Evolutionary conservation across 2,113 vertebrate genomes (phyloP).

Genomic region (Neogobius melanostomus): DNA sequence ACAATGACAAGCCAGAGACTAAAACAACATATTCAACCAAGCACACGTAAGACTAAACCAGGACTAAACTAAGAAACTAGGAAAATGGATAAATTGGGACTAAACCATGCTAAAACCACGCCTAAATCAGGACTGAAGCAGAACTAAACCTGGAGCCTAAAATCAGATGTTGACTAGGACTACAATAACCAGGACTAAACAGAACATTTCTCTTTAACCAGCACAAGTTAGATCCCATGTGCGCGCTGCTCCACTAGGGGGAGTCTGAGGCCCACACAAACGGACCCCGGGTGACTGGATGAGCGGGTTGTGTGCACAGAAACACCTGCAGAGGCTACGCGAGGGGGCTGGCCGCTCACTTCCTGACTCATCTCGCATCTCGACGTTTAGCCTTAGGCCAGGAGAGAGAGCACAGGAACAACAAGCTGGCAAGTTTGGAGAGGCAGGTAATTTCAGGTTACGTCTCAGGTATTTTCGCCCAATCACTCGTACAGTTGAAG

Average conservation of each 20-base stretch:
- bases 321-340: conserved; percentile 21
- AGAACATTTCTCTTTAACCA: not conserved
- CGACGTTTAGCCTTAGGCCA: conserved; percentile 31
- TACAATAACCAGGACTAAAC: too few relatives aligned
- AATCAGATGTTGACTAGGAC: not conserved
- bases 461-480: not conserved
- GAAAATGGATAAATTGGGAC: not conserved
- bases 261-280: conserved; percentile 57
- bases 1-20: not conserved
- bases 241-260: conserved; percentile 61
- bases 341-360: conserved; percentile 17
- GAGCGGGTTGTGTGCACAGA: conserved; percentile 6
- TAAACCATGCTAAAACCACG: not conserved
- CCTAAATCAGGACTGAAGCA: not conserved
- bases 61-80: not conserved
- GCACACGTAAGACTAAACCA: not conserved
- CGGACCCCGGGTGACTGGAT: conserved; percentile 49
- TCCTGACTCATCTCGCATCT: conserved; percentile 47
- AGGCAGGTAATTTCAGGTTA: conserved; percentile 6
- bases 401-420: conserved; percentile 4
- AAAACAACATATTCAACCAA: not conserved
- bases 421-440: not conserved
- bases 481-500: not conserved
- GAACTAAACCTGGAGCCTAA: not conserved
- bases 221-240: not conserved